Base-by-base conservation (phyloP, 2,113 vertebrate species). In the Antechinus flavipes region DNA sequence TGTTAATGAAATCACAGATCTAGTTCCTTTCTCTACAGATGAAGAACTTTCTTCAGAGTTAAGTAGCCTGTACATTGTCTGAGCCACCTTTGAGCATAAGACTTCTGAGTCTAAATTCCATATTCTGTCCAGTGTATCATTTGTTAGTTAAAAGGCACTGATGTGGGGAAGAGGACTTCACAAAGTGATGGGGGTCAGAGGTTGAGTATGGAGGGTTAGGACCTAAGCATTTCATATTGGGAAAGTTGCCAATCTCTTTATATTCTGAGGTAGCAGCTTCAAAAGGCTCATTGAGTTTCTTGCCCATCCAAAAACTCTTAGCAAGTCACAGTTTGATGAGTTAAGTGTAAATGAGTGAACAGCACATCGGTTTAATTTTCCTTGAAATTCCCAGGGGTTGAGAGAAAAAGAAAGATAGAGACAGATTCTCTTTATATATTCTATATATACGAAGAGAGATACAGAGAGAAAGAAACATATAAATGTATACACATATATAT, bases 271-370 rank as follows among this genome's bases (percentile, higher is more conserved):
- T 8, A 42, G 68, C 42, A 19, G 68, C 68, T 84, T 84, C n/a
- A 84, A 84, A 84, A 84, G 68, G 68, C 68, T 84, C 68, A 84
- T 84, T 84, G n/a, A 84, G n/a, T 84, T 84, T 84, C 68, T 42
- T 84, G 68, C 68, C 68, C 68, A 84, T 84, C n/a, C n/a, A 84
- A 84, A 84, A 84, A 23, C 68, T 84, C 68, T 84, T 42, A 84
- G 68, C n/a, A 22, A 84, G 68, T 84, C 68, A 84, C 68, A 84
- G 68, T 84, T 42, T 42, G n/a, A 84, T 42, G 68, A 84, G 68
- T 84, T 84, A 84, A 84, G 68, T 84, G 68, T 84, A 84, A 84
- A 84, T 84, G 68, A 84, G 68, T 84, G 68, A 84, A 84, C n/a
- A 22, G 68, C n/a, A 42, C 68, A 42, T 42, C 35, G 68, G 8